Conservation (phyloP, 2,113 vertebrate species). For the Crotalus viridis region DNA sequence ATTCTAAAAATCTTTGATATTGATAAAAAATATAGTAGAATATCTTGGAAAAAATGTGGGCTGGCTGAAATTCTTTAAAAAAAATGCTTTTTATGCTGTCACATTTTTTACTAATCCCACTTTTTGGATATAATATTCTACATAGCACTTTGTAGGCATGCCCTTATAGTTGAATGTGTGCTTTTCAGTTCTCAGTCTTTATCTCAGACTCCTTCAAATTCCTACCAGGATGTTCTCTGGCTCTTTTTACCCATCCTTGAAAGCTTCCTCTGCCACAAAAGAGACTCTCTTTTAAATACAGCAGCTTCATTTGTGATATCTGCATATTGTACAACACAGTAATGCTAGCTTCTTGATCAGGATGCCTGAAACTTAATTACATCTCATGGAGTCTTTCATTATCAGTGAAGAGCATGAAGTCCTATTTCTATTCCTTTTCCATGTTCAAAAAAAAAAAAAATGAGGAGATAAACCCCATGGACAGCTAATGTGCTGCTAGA, state of each 20-base stretch:
- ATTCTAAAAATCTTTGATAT: neutral
- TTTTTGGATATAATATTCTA: neutral
- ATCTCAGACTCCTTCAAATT: neutral
- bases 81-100: neutral
- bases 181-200: neutral
- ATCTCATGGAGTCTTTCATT: slow-evolving; percentile 40
- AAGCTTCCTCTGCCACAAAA: slow-evolving; percentile 53
- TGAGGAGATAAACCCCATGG: slow-evolving; percentile 46
- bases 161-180: neutral
- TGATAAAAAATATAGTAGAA: neutral
- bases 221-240: slow-evolving; percentile 16
- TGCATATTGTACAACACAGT: neutral
- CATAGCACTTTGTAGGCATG: neutral
- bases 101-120: neutral
- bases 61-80: neutral
- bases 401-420: slow-evolving; percentile 40
- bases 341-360: slow-evolving; percentile 49
- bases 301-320: slow-evolving; percentile 39
- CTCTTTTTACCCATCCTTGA: slow-evolving; percentile 36
- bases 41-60: neutral
- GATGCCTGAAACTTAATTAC: slow-evolving; percentile 56
- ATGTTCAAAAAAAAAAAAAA: slow-evolving; percentile 46
- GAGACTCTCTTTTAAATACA: slow-evolving; percentile 47
- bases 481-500: slow-evolving; percentile 45
- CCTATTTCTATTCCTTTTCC: slow-evolving; percentile 40